Percentiles rank a stretch among this genome's conserved stretches.
Conservation (phyloP, 2,797 vertebrate genomes). For the Cirrhinus molitorella region DNA sequence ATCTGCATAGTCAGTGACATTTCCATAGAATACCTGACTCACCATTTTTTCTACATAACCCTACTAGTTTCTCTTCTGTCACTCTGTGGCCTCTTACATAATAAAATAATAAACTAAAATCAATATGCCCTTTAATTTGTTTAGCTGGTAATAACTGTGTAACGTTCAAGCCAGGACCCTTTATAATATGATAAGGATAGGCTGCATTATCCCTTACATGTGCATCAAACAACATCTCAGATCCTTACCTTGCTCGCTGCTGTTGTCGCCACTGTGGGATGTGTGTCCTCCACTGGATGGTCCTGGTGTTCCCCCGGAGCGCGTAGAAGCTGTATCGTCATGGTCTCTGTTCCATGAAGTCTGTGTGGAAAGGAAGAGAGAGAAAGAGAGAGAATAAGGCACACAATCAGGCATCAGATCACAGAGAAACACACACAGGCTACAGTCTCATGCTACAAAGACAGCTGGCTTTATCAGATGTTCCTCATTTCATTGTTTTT, state of each 20-base stretch:
- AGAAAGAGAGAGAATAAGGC: slow-evolving; percentile 29
- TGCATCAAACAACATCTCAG: background rate
- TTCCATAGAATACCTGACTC: slow-evolving; percentile 1
- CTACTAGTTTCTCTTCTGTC: background rate
- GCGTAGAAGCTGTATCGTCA: slow-evolving; percentile 96
- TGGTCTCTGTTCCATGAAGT: slow-evolving; percentile 99
- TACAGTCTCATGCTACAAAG: slow-evolving; percentile 51
- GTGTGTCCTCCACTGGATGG: slow-evolving; percentile 98
- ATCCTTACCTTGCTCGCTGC: slow-evolving; percentile 97
- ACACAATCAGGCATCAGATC: slow-evolving; percentile 51
- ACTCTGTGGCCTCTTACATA: background rate
- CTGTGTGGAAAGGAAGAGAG: slow-evolving; percentile 69
- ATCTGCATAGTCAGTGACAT: slow-evolving; percentile 15
- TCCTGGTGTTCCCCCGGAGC: slow-evolving; percentile 95
- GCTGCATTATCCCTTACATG: background rate
- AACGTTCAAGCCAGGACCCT: no score
- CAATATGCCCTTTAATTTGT: background rate
- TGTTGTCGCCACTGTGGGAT: slow-evolving; percentile 99
- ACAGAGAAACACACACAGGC: slow-evolving; percentile 42
- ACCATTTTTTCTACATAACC: background rate
- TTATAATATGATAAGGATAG: background rate
- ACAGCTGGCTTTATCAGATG: slow-evolving; percentile 58
- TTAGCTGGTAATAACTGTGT: background rate
- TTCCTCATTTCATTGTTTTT: slow-evolving; percentile 50
- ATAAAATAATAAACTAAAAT: background rate